phyloP scores from a whole-genome alignment of 2,888 invertebrate species.

The Cosmia trapezina region DNA sequence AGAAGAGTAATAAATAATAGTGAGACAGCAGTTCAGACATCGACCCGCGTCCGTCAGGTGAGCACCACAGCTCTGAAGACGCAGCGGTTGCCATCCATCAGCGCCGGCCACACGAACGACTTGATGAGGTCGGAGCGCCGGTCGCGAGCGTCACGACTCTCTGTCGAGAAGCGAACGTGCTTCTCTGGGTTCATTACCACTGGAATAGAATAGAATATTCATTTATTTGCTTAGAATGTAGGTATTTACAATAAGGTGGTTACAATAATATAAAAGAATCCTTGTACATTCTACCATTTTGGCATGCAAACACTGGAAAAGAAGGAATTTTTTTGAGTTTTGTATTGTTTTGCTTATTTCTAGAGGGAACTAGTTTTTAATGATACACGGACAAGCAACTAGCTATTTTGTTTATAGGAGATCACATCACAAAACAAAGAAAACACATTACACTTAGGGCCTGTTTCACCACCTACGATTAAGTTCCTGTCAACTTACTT shows the following conservation, averaged over 20 bases:
- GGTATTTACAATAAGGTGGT: no score
- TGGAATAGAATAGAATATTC: slow-evolving; percentile 78
- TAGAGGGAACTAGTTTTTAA: no score
- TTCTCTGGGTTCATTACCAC: slow-evolving; percentile 93
- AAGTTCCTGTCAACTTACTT: no score
- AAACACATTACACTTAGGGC: no score
- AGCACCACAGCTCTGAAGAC: slow-evolving; percentile 96
- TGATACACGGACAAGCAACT: no score
- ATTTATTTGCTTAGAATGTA: no score
- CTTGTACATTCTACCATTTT: no score
- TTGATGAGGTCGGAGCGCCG: slow-evolving; percentile 93
- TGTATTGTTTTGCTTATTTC: no score
- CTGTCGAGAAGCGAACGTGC: slow-evolving; percentile 92
- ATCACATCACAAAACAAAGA: no score
- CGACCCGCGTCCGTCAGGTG: slow-evolving; percentile 89
- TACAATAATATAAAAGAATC: no score
- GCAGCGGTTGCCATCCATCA: slow-evolving; percentile 94
- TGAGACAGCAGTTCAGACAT: slow-evolving; percentile 2
- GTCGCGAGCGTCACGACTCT: slow-evolving; percentile 91
- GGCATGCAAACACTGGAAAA: slow-evolving; percentile 88
- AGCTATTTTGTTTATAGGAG: no score
- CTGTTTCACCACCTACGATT: no score
- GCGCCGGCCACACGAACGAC: slow-evolving; percentile 96
- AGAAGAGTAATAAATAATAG: slow-evolving; percentile 10
- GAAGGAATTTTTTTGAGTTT: not conserved